Conservation (phyloP, 2,113 vertebrate genomes). For the Sander vitreus region DNA sequence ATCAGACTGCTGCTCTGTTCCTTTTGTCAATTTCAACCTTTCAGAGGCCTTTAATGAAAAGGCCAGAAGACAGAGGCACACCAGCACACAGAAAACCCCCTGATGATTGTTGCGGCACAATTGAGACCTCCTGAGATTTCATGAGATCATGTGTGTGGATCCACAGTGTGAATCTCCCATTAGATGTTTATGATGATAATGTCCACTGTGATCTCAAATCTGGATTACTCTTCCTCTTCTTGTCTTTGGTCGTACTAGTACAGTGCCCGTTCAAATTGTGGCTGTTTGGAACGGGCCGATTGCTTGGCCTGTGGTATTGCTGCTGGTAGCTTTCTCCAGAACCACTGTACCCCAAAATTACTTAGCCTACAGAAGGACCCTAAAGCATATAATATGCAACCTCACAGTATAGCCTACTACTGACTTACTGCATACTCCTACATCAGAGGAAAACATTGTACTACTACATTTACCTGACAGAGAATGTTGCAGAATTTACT, state of each 20-base stretch:
- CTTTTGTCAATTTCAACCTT: conserved; percentile 4
- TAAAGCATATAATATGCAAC: too few species aligned
- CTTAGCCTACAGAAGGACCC: too few species aligned
- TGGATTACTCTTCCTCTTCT: neutral
- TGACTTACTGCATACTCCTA: too few species aligned
- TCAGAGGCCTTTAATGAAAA: conserved; percentile 29
- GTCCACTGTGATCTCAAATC: neutral
- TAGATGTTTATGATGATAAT: neutral
- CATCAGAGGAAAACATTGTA: too few species aligned
- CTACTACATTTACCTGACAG: too few species aligned
- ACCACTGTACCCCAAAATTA: too few species aligned
- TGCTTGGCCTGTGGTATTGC: too few species aligned
- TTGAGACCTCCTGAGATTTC: neutral
- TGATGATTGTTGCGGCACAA: neutral
- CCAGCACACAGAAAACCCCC: neutral
- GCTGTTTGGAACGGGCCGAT: too few species aligned
- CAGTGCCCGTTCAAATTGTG: too few species aligned
- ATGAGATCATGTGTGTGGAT: conserved; percentile 10
- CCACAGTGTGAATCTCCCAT: neutral
- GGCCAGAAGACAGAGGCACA: conserved; percentile 1
- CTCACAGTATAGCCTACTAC: too few species aligned
- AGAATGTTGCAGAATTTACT: too few species aligned
- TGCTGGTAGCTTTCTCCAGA: too few species aligned
- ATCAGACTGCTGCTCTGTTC: conserved; percentile 14
- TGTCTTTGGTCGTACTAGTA: neutral